Evolutionary conservation across 2,888 invertebrate genomes (phyloP).

Genomic region (Drosophila niveifrons): DNA sequence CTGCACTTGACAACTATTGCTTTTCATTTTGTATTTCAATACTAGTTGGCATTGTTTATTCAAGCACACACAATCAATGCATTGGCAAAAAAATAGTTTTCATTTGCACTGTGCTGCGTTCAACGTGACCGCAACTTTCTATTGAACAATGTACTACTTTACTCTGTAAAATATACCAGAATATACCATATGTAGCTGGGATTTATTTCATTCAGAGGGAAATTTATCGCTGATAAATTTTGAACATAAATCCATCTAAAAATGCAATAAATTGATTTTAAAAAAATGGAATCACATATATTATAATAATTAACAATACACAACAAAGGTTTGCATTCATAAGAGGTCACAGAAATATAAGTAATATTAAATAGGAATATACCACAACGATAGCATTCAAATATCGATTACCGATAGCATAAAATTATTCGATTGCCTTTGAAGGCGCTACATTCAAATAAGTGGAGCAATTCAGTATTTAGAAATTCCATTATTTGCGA

Average conservation of each 20-base stretch:
- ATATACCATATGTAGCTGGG: not conserved
- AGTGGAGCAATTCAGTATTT: not conserved
- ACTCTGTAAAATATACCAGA: not conserved
- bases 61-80: conserved; percentile 40
- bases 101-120: conserved; percentile 40
- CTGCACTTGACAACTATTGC: conserved; percentile 32
- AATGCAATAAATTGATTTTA: not conserved
- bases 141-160: not conserved
- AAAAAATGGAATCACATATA: not conserved
- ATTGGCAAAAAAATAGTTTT: conserved; percentile 59
- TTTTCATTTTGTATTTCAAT: conserved; percentile 47
- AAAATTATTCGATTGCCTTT: not conserved
- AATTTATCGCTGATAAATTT: not conserved
- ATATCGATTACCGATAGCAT: not conserved
- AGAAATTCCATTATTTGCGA: not conserved
- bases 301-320: not conserved
- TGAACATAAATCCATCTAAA: not conserved
- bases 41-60: conserved; percentile 34
- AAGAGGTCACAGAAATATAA: not conserved
- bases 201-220: not conserved
- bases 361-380: not conserved
- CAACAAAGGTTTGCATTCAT: not conserved
- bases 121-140: not conserved
- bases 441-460: not conserved
- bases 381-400: not conserved